Evolutionary conservation across 1,140 invertebrate species (phyloP).

Genomic region (Bilobella aurantiaca): DNA sequence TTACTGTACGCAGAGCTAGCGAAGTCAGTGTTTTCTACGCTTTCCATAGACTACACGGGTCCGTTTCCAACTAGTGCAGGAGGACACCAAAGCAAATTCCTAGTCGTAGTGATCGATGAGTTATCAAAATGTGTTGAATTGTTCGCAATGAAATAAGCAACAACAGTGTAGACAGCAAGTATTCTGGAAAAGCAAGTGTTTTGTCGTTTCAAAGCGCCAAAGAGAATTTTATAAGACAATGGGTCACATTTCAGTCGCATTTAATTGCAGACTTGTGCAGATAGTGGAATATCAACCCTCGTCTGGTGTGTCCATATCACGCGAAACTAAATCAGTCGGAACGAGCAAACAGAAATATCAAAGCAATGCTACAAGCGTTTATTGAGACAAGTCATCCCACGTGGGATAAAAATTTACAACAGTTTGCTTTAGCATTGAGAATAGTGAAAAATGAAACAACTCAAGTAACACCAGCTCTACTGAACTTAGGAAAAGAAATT

Average conservation of each 20-base stretch:
- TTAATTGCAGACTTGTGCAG: neutral
- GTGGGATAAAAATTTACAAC: slow-evolving; percentile 38
- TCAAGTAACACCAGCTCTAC: no score
- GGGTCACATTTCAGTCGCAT: slow-evolving; percentile 16
- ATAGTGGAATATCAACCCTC: neutral
- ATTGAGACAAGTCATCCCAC: slow-evolving; percentile 37
- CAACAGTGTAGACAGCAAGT: slow-evolving; percentile 14
- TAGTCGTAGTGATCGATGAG: slow-evolving; percentile 31
- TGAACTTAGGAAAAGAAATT: no score
- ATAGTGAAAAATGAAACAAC: no score
- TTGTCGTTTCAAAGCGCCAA: slow-evolving; percentile 34
- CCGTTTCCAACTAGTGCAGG: slow-evolving; percentile 24
- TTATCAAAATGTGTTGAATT: slow-evolving; percentile 34
- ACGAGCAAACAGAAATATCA: slow-evolving; percentile 40
- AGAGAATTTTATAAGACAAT: slow-evolving; percentile 36
- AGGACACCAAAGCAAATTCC: slow-evolving; percentile 10
- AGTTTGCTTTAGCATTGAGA: slow-evolving; percentile 41
- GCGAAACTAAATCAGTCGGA: slow-evolving; percentile 30
- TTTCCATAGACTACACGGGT: slow-evolving; percentile 34
- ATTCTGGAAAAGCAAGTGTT: slow-evolving; percentile 34
- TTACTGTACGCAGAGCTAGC: slow-evolving; percentile 3
- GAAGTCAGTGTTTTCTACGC: slow-evolving; percentile 24
- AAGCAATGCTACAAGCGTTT: slow-evolving; percentile 38
- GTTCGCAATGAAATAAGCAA: slow-evolving; percentile 22
- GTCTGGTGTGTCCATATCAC: neutral